Evolutionary conservation across 2,888 invertebrate species (phyloP).

Genomic region (Drosophila neotestacea): DNA sequence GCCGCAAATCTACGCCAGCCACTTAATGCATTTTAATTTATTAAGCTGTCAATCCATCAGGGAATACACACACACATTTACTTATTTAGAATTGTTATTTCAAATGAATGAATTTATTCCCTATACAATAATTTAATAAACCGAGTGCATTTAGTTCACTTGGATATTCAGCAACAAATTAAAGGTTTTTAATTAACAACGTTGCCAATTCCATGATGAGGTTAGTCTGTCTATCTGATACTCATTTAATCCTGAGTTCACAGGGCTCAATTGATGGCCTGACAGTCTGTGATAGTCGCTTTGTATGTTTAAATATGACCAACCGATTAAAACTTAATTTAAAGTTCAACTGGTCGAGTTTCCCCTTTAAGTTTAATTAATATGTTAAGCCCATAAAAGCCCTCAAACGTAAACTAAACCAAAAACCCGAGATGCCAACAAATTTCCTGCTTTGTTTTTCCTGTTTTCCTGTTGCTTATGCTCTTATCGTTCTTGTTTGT

Average conservation of each 20-base stretch:
- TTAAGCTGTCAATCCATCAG: slow-evolving; percentile 75
- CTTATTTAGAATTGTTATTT: neutral
- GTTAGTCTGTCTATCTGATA: slow-evolving; percentile 21
- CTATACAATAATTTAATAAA: neutral
- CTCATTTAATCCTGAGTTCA: slow-evolving; percentile 38
- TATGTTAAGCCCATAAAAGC: slow-evolving; percentile 73
- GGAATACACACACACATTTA: slow-evolving; percentile 6
- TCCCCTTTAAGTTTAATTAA: slow-evolving; percentile 73
- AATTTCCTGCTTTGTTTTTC: slow-evolving; percentile 14
- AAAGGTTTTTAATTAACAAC: slow-evolving; percentile 54
- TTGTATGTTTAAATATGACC: slow-evolving; percentile 69
- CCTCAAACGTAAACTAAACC: slow-evolving; percentile 58
- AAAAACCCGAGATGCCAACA: slow-evolving; percentile 36
- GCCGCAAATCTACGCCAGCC: slow-evolving; percentile 72
- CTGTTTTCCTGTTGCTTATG: slow-evolving; percentile 11
- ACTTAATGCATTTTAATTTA: slow-evolving; percentile 80
- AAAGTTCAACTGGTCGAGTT: slow-evolving; percentile 63
- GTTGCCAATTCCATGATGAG: slow-evolving; percentile 22
- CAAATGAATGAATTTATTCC: slow-evolving; percentile 20
- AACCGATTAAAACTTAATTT: slow-evolving; percentile 79
- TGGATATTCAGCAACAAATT: slow-evolving; percentile 34
- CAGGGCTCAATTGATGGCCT: neutral
- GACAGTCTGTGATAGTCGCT: slow-evolving; percentile 7
- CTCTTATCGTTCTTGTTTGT: slow-evolving; percentile 28
- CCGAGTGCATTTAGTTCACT: slow-evolving; percentile 26